phyloP scores from a whole-genome alignment of 2,113 vertebrate species.

The Catagonus wagneri region DNA sequence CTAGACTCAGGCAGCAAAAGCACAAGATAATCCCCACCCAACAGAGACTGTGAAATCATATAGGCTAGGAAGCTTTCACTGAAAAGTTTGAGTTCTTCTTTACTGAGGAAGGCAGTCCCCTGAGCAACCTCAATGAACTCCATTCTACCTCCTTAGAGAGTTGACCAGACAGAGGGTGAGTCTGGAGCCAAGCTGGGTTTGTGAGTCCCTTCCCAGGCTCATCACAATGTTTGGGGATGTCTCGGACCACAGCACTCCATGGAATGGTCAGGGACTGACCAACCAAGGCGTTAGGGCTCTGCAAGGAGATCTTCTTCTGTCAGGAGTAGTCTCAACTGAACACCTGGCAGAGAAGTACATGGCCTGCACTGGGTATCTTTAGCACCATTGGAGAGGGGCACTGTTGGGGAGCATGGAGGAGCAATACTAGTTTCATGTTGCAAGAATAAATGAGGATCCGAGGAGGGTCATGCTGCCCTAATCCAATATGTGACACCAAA shows the following conservation, averaged over 20 bases:
- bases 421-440: neutral
- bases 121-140: neutral
- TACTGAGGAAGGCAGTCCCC: neutral
- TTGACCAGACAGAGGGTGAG: neutral
- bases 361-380: neutral
- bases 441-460: neutral
- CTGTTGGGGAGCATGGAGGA: no score
- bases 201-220: rapidly evolving
- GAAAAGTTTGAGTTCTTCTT: neutral
- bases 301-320: neutral
- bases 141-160: neutral
- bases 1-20: neutral
- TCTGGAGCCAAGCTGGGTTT: neutral
- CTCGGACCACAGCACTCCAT: neutral
- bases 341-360: neutral
- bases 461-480: neutral
- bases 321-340: neutral
- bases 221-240: neutral
- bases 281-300: no score
- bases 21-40: neutral
- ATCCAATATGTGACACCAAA: neutral
- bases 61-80: neutral
- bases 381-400: rapidly evolving
- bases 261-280: neutral
- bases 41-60: neutral